Evolutionary conservation across 2,888 invertebrate genomes (phyloP), one percentile per base, ranked within the genome.

Genomic region (Tinea semifulvella): DNA sequence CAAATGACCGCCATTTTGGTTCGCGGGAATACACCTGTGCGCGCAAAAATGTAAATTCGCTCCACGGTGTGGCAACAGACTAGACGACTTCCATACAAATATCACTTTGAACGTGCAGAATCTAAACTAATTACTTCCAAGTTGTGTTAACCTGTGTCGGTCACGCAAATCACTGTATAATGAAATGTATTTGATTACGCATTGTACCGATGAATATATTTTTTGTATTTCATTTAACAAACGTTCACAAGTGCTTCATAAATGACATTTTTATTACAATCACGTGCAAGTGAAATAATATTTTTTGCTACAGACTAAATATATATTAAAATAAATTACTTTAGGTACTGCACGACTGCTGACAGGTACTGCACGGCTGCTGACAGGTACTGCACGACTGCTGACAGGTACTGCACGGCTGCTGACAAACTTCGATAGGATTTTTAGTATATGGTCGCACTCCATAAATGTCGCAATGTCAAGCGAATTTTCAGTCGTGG

Each of bases 1-100:
- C 42, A 42, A 42, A 42, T 42, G 42, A 14, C 42, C 36, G 36
- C 36, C 36, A 36, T 36, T 36, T 22, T 18, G 36, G 5, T n/a
- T 18, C 16, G 4, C 36, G 36, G 10, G 31, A n/a, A 36, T 18
- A 36, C 36, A 36, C 36, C 36, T 36, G 36, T 18, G 36, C 18
- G 18, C 36, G 36, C 8, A 36, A 36, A 36, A 36, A 36, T 36
- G 36, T 36, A 36, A 36, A 36, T 36, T 18, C 36, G 18, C 16
- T 31, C 31, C 31, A 31, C 13, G 6, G 31, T 31, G 31, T 7
- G 2, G 31, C 10, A 16, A 36, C 18, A 36, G 36, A 18, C 17
- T 18, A 16, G 18, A 36, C 2, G n/a, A 11, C 2, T 36, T 36
- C 4, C 36, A 18, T 16, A 18, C 35, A 14, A 8, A 6, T 14